A percentile compares a stretch with the other conserved stretches of the same genome.
Conservation (phyloP, 2,888 invertebrate genomes). For the Eilema depressum region DNA sequence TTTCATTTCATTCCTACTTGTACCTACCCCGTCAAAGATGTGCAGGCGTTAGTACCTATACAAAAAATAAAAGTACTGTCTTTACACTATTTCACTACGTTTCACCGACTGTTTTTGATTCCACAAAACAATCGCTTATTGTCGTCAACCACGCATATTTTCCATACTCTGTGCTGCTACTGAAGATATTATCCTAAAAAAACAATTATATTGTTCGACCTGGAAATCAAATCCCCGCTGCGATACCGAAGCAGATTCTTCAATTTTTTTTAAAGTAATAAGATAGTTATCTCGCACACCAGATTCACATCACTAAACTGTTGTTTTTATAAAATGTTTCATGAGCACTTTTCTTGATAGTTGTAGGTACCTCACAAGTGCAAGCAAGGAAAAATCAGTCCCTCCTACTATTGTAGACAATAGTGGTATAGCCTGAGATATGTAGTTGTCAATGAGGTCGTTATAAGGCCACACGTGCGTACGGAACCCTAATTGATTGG, state of each 20-base stretch:
- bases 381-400: background rate
- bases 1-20: no score
- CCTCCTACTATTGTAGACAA: background rate
- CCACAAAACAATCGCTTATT: background rate
- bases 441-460: slow-evolving; percentile 51
- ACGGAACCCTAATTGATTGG: slow-evolving; percentile 64
- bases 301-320: no score
- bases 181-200: background rate
- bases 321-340: no score
- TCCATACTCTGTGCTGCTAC: background rate
- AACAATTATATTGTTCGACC: background rate
- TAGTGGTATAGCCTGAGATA: slow-evolving; percentile 17
- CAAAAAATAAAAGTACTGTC: no score
- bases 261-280: no score
- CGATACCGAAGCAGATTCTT: background rate
- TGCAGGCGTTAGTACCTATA: no score
- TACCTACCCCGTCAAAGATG: no score
- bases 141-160: background rate
- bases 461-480: slow-evolving; percentile 41
- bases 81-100: no score
- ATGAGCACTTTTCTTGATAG: background rate
- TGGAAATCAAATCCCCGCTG: background rate
- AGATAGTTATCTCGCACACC: no score
- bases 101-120: no score
- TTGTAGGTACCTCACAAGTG: background rate